Evolutionary conservation across 53 echinoderm and acorn worm species (phyloP).

Genomic region (Paracentrotus lividus): DNA sequence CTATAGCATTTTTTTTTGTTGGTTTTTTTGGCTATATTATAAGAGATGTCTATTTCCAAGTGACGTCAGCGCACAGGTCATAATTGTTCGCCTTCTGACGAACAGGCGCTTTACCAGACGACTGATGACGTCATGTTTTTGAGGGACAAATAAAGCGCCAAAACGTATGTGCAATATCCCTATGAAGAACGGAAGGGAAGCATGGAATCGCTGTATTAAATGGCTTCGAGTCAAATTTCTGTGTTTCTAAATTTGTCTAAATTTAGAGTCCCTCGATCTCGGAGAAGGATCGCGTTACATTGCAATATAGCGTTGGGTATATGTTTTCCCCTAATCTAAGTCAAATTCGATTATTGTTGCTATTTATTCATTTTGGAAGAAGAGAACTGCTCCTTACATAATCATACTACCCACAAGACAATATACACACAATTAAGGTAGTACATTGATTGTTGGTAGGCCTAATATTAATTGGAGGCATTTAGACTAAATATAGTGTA

Average conservation of each 20-base stretch:
- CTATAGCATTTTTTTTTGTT: slow-evolving; percentile 12
- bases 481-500: too few relatives aligned
- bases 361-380: too few relatives aligned
- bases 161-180: not conserved
- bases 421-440: too few relatives aligned
- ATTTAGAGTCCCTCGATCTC: not conserved
- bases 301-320: not conserved
- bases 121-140: slow-evolving; percentile 13
- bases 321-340: too few relatives aligned
- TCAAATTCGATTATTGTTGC: too few relatives aligned
- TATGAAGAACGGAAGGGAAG: not conserved
- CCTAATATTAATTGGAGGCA: too few relatives aligned
- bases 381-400: too few relatives aligned
- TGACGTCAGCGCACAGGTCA: slow-evolving; percentile 6
- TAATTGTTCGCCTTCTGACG: not conserved
- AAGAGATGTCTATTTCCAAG: not conserved
- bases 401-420: too few relatives aligned
- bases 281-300: not conserved
- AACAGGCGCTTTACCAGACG: slow-evolving; percentile 36
- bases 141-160: slow-evolving; percentile 30
- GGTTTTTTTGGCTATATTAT: too few relatives aligned
- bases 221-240: not conserved
- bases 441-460: too few relatives aligned
- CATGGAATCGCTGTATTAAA: not conserved
- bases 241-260: not conserved